Conservation (phyloP, 2,888 invertebrate species). For the Epicampocera succincta region DNA sequence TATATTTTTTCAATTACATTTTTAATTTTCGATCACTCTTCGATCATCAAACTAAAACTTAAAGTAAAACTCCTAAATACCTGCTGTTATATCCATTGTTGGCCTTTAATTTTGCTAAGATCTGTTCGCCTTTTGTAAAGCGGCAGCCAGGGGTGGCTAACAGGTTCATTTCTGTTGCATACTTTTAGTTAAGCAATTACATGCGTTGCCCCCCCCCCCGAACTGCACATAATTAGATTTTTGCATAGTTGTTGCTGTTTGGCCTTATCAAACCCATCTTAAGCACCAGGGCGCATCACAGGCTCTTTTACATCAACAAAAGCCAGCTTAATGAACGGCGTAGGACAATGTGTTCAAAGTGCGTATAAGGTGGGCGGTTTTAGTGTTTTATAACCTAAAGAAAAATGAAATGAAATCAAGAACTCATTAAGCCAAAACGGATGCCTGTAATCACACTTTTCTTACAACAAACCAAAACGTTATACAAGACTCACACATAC, state of each 20-base stretch:
- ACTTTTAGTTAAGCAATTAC: slow-evolving; percentile 61
- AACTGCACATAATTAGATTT: slow-evolving; percentile 49
- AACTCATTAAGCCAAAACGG: slow-evolving; percentile 80
- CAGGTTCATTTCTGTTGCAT: slow-evolving; percentile 61
- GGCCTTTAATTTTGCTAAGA: too few species aligned
- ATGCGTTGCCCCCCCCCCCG: slow-evolving; percentile 17
- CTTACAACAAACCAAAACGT: slow-evolving; percentile 63
- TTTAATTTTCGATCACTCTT: too few species aligned
- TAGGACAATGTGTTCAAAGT: slow-evolving; percentile 63
- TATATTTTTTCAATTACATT: too few species aligned
- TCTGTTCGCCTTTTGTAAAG: neutral
- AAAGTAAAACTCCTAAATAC: too few species aligned
- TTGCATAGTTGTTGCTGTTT: slow-evolving; percentile 20
- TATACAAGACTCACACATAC: slow-evolving; percentile 1
- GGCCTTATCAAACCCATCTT: slow-evolving; percentile 57
- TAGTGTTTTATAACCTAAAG: slow-evolving; percentile 60
- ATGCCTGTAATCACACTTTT: slow-evolving; percentile 79
- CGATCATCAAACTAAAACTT: too few species aligned
- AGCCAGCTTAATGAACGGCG: slow-evolving; percentile 54
- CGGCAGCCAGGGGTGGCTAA: too few species aligned
- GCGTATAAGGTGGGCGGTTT: slow-evolving; percentile 63
- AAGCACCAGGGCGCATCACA: slow-evolving; percentile 56
- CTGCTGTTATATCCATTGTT: too few species aligned
- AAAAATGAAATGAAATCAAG: slow-evolving; percentile 80
- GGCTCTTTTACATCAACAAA: slow-evolving; percentile 52